Evolutionary conservation across 1,140 invertebrate genomes (phyloP).

Genomic region (Drosophila melanogaster): DNA sequence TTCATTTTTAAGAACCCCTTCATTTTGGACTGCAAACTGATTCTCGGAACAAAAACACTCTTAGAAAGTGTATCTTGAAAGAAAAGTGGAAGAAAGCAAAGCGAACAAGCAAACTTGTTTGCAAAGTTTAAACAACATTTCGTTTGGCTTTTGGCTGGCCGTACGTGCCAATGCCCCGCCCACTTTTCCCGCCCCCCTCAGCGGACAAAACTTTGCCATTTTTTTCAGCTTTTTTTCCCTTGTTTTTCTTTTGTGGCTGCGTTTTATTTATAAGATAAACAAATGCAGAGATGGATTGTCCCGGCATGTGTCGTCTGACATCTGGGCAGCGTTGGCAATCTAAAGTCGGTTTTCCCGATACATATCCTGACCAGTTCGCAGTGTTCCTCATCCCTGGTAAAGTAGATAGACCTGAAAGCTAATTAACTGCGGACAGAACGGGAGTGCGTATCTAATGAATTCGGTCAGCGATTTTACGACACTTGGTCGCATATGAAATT

Average conservation of each 20-base stretch:
- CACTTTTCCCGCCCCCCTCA: slow-evolving; percentile 1
- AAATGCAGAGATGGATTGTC: slow-evolving; percentile 77
- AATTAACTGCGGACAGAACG: slow-evolving; percentile 55
- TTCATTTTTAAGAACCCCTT: too few species aligned
- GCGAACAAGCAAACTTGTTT: slow-evolving; percentile 77
- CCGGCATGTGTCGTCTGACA: slow-evolving; percentile 67
- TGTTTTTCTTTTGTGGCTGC: slow-evolving; percentile 56
- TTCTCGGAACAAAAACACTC: background rate
- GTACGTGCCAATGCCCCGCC: slow-evolving; percentile 55
- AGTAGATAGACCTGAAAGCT: slow-evolving; percentile 30
- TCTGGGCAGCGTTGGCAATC: slow-evolving; percentile 67
- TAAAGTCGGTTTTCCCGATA: slow-evolving; percentile 64
- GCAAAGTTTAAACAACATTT: slow-evolving; percentile 83
- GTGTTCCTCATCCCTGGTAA: background rate
- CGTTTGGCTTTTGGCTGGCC: slow-evolving; percentile 59
- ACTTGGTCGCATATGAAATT: slow-evolving; percentile 62
- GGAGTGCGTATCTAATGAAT: slow-evolving; percentile 67
- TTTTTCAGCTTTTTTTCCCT: slow-evolving; percentile 13
- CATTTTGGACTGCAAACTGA: too few species aligned
- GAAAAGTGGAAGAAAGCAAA: slow-evolving; percentile 47
- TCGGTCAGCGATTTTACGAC: slow-evolving; percentile 69
- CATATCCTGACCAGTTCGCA: slow-evolving; percentile 43
- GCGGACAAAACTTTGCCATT: slow-evolving; percentile 50
- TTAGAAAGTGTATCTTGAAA: slow-evolving; percentile 23
- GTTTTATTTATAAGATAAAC: slow-evolving; percentile 77